Conservation (phyloP, 2,888 invertebrate species). For the Cheiracanthium punctorium region DNA sequence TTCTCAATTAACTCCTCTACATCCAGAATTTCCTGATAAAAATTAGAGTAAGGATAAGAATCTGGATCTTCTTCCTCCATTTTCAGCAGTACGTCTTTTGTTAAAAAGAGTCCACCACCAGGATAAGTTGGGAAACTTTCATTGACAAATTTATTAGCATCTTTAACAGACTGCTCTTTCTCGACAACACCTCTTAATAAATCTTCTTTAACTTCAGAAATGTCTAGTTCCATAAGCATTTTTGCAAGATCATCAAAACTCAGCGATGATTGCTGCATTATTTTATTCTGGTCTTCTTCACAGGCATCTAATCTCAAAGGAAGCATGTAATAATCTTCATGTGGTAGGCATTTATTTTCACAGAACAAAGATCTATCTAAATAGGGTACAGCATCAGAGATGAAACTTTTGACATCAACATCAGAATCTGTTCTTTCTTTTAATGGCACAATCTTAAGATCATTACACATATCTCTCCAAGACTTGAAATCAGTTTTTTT, state of each 20-base stretch:
- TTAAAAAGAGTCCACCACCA: constrained; percentile 40
- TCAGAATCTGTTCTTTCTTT: not conserved
- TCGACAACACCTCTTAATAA: not conserved
- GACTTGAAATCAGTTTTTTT: not conserved
- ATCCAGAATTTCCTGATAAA: constrained; percentile 28
- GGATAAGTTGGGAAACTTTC: constrained; percentile 28
- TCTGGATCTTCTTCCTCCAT: constrained; percentile 29
- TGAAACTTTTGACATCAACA: not conserved
- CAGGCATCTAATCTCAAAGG: constrained; percentile 22
- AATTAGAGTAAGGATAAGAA: constrained; percentile 37
- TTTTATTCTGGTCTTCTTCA: not conserved
- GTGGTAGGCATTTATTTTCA: not conserved
- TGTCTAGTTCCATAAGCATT: not conserved
- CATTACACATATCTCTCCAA: constrained; percentile 22
- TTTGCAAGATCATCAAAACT: not conserved
- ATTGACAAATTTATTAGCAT: not conserved
- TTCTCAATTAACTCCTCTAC: not conserved
- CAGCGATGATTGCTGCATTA: not conserved
- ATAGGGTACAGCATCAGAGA: constrained; percentile 7
- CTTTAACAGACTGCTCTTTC: not conserved
- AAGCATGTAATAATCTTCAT: constrained; percentile 39
- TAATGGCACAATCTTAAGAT: not conserved
- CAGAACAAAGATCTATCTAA: constrained; percentile 4
- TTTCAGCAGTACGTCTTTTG: constrained; percentile 14
- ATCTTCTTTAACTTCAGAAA: not conserved